These are phyloP conservation scores for Montipora capricornis DNA, from an alignment of 64 coral and sea anemone genomes.

Conservation along the genomic window DNA sequence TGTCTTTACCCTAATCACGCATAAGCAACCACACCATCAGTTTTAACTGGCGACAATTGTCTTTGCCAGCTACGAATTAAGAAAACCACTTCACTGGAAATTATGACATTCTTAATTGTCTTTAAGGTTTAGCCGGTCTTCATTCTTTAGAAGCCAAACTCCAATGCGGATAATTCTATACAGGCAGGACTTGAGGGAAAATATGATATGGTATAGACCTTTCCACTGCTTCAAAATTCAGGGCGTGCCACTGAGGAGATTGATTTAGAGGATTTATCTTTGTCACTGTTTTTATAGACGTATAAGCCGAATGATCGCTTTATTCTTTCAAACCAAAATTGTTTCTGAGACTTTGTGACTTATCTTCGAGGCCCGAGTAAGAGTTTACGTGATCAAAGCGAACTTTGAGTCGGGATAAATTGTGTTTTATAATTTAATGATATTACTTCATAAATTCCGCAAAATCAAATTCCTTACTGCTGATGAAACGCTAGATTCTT, in stretches of 20 bases:
- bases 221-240: neutral
- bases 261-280: neutral
- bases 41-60: no score
- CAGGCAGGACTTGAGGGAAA: neutral
- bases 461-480: constrained; percentile 6
- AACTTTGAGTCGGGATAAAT: neutral
- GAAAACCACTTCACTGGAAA: no score
- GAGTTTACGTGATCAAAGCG: neutral
- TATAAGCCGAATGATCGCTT: constrained; percentile 14
- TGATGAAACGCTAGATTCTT: neutral
- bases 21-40: no score
- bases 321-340: neutral
- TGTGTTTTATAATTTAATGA: neutral
- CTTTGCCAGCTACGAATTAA: no score
- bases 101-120: neutral
- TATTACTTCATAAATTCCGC: neutral
- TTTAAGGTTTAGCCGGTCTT: neutral
- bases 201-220: neutral
- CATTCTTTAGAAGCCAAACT: neutral
- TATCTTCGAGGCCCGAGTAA: neutral
- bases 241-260: neutral
- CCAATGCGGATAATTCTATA: neutral
- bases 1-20: no score
- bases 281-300: constrained; percentile 16
- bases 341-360: neutral